Base-by-base conservation (phyloP, 2,888 invertebrate genomes). In the Aplocera efformata region DNA sequence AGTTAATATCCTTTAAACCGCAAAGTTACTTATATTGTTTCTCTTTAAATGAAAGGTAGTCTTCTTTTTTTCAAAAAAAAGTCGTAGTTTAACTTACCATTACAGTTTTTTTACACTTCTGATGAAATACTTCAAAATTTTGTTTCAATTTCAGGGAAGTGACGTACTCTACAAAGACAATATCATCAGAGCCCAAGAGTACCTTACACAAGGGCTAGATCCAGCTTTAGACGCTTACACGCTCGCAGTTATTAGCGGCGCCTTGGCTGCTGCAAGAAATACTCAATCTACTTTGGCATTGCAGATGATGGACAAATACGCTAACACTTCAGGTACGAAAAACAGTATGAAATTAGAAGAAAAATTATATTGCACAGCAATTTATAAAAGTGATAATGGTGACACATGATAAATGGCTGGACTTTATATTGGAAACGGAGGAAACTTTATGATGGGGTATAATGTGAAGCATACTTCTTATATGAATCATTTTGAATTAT, bases 111-210 rank as follows among this genome's bases (percentile, higher is more conserved):
- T 10, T 9, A n/a, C 1, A n/a, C n/a, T n/a, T n/a, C n/a, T n/a
- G n/a, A n/a, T n/a, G n/a, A n/a, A n/a, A 7, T 27, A 8, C 7
- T 9, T 21, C 10, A 32, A 24, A 22, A 10, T 13, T 8, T 23
- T 9, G 25, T 10, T 3, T 27, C 7, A 10, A 17, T 8, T 41
- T 1, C 64, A 86, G 86, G 78, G 76, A 10, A 74, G 77, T 42
- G 84, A 84, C 28, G 50, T 70, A 1, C 48, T 80, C 32, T 93
- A 93, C 67, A 90, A 91, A 39, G 91, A 92, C 56, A 88, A 91
- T 1, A 91, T 96, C 49, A 92, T 93, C 71, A 94, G 93, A 67
- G 96, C 93, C 0, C 79, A 95, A 9, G 93, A 95, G 62, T 96
- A 92, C 75, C 81, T 97, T 11, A 92, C 91, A 0, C 83, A 91